A percentile compares a stretch with the other conserved stretches of the same genome.
Conservation (phyloP, 1,140 invertebrate species). For the Anagrus nilaparvatae region DNA sequence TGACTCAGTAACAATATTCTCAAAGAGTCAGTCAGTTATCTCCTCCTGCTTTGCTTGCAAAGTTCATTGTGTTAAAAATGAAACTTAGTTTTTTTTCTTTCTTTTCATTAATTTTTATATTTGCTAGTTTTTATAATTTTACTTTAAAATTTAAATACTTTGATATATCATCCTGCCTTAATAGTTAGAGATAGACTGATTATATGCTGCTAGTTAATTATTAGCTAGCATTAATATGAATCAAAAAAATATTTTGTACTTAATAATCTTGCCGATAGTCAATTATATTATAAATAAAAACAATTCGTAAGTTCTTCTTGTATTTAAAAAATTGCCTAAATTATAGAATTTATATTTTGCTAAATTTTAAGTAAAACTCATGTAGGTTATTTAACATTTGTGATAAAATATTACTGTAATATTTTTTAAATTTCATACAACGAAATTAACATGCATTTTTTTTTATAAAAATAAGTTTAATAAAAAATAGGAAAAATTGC, state of each 20-base stretch:
- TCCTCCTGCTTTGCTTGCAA: constrained; percentile 17
- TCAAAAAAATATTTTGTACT: too few species aligned
- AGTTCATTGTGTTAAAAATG: constrained; percentile 13
- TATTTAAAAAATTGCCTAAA: too few species aligned
- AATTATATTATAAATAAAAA: too few species aligned
- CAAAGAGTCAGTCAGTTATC: constrained; percentile 15
- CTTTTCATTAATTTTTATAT: not conserved
- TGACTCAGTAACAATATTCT: constrained; percentile 27
- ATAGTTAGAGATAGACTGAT: constrained; percentile 5
- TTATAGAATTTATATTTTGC: not conserved
- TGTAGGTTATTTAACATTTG: not conserved
- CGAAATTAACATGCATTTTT: too few species aligned
- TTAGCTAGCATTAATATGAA: too few species aligned
- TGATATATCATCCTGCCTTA: constrained; percentile 4
- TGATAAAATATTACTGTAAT: too few species aligned
- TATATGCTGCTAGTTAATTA: too few species aligned
- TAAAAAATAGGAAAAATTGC: too few species aligned
- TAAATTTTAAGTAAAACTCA: not conserved
- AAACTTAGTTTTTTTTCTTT: constrained; percentile 6
- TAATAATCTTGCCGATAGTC: too few species aligned
- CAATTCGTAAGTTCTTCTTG: too few species aligned
- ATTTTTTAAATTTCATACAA: too few species aligned
- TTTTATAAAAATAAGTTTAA: too few species aligned
- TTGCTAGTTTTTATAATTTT: constrained; percentile 1
- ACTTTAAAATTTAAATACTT: constrained; percentile 5